Base-by-base conservation (phyloP, 92 coral and sea anemone species). In the Phenganax marumi region DNA sequence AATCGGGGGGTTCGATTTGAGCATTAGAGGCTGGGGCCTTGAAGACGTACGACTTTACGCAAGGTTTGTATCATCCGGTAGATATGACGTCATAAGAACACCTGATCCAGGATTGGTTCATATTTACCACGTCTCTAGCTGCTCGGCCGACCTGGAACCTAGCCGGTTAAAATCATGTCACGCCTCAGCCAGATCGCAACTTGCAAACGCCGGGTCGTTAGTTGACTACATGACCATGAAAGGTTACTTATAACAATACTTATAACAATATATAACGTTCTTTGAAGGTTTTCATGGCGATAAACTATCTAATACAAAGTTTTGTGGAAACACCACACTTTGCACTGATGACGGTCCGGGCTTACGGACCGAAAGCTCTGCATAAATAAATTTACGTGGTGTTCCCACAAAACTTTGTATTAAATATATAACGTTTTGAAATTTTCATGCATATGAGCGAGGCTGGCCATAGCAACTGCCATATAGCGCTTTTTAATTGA, bases 101-200 rank as follows among this genome's bases (percentile, higher is more conserved):
- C 92, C 99, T 0, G 99, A 96, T 63, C 99, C 99, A 54, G 99
- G 99, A 1, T 89, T 96, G 22, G 90, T 92, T 10, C 99, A 96
- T 62, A 85, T 96, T 0, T 90, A 96, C 51, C 99, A 96, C 60
- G 43, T n/a, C 47, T 62, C 83, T 12, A 19, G n/a, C 17, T 78
- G 83, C 33, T 78, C 83, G 19, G 43, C 56, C 16, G 83, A 78
- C 60, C 22, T 78, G 8, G 58, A 61, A 14, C 73, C 73, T 18
- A 60, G 8, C 19, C 52, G 43, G 66, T 66, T 78, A 7, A 3
- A 50, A 78, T 33, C 66, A 43, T 78, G 83, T 21, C n/a, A 19
- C 8, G 25, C n/a, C 2, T 78, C 83, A 10, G 52, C 33, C 54
- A 14, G 43, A 16, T 78, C 73, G 13, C 83, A 78, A 50, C 56